A percentile compares a stretch with the other conserved stretches of the same genome.
phyloP scores from a whole-genome alignment of 2,797 vertebrate genomes.

The Apogon hyalosoma region DNA sequence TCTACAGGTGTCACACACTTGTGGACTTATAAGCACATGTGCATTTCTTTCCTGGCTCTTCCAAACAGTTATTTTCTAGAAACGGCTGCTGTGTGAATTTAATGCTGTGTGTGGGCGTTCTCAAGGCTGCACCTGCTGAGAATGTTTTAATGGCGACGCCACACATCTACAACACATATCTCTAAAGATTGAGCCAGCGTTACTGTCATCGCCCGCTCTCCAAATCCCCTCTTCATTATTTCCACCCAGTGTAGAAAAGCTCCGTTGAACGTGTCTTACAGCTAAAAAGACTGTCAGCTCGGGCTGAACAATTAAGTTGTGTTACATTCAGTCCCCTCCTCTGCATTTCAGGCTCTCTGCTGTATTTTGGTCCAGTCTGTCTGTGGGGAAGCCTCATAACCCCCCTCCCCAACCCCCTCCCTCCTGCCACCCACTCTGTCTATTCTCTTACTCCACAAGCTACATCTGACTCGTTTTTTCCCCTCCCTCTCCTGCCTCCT shows the following conservation, averaged over 20 bases:
- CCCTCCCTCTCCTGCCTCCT: constrained; percentile 29
- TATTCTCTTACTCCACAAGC: constrained; percentile 50
- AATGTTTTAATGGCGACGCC: constrained; percentile 58
- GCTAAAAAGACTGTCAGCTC: constrained; percentile 45
- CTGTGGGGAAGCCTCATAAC: constrained; percentile 42
- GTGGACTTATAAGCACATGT: constrained; percentile 13
- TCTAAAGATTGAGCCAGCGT: constrained; percentile 48
- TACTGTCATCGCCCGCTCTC: constrained; percentile 35
- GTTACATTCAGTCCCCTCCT: constrained; percentile 34
- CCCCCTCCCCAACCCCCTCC: constrained; percentile 1
- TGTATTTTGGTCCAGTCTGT: constrained; percentile 28
- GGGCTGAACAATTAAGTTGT: constrained; percentile 49
- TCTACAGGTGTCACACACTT: constrained; percentile 4
- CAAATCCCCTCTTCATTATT: constrained; percentile 48
- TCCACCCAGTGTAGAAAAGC: constrained; percentile 33
- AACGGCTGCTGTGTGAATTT: constrained; percentile 27
- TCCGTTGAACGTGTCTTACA: constrained; percentile 45
- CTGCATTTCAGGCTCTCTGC: constrained; percentile 21
- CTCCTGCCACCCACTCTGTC: constrained; percentile 54
- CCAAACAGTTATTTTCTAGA: constrained; percentile 28
- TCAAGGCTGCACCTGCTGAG: constrained; percentile 65
- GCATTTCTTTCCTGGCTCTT: not conserved
- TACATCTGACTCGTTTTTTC: constrained; percentile 16
- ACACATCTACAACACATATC: constrained; percentile 39
- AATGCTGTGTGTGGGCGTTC: constrained; percentile 45